Evolutionary conservation across 2,888 invertebrate species (phyloP), one percentile per base, ranked within the genome.

Genomic region (Philaethria dido): DNA sequence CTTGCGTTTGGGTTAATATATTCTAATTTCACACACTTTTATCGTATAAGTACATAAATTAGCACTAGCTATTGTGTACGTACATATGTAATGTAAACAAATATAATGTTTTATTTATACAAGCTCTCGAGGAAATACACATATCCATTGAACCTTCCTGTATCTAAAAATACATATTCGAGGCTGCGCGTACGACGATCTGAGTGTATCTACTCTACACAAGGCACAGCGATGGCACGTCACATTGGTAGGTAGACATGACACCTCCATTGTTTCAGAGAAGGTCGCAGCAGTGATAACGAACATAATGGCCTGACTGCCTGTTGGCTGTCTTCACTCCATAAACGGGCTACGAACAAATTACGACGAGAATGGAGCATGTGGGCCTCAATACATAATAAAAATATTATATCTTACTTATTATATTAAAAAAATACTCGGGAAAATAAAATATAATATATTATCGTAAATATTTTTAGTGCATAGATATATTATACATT

Each of bases 101-200:
- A 62, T 60, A 64, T 70, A 72, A 75, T 78, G 77, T 78, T 81
- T 83, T 77, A 82, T 82, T 80, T 68, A 68, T 60, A 50, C 61
- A 57, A 50, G 55, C 47, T 82, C 79, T 81, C 80, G 82, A 88
- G 89, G 90, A 89, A 89, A 89, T 73, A 85, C 25, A n/a, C 33
- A 52, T 82, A 80, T 79, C 80, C 82, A 77, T 78, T 77, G 84
- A 86, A 88, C 89, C 89, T 91, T 89, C 88, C 86, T 85, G 83
- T 76, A 76, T 86, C 88, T 91, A 89, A 90, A 90, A 89, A 89
- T 88, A 83, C 85, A 81, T 83, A 83, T 80, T 82, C 88, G 89
- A 91, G 90, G 91, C 82, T 90, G 86, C 85, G 87, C 87, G 86
- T 83, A 83, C 86, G 85, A 80, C 83, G 86, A 80, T 82, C 72